These are phyloP conservation scores for Bos javanicus DNA, from an alignment of 2,113 vertebrate genomes.

Conservation along the genomic window DNA sequence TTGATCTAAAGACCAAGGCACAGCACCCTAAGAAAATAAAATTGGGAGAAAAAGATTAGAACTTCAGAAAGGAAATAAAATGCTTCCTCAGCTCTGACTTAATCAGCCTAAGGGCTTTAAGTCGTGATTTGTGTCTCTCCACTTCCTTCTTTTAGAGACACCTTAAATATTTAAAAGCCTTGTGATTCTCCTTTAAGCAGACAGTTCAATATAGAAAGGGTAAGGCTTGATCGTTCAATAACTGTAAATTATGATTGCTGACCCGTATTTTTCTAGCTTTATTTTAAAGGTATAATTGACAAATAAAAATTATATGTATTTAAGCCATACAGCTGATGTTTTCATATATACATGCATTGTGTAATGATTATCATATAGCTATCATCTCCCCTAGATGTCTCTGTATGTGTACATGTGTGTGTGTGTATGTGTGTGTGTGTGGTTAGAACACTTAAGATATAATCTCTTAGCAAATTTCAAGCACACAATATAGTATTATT, in stretches of 20 bases:
- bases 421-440: background rate
- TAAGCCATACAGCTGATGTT: background rate
- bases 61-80: slow-evolving; percentile 52
- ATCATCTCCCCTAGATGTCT: background rate
- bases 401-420: background rate
- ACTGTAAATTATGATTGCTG: background rate
- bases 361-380: background rate
- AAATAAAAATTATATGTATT: background rate
- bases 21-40: background rate
- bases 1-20: background rate
- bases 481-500: background rate
- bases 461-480: background rate
- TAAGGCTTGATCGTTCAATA: background rate
- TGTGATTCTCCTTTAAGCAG: slow-evolving; percentile 22
- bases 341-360: background rate
- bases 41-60: slow-evolving; percentile 15
- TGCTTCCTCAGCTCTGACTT: slow-evolving; percentile 33
- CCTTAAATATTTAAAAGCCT: slow-evolving; percentile 63
- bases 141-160: slow-evolving; percentile 23
- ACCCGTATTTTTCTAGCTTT: background rate
- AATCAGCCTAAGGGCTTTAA: slow-evolving; percentile 33
- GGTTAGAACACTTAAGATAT: background rate
- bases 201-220: slow-evolving; percentile 16
- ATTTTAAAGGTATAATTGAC: background rate
- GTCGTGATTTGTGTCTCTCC: slow-evolving; percentile 47